Conservation (phyloP, 2,888 invertebrate genomes). For the Acheta domesticus region DNA sequence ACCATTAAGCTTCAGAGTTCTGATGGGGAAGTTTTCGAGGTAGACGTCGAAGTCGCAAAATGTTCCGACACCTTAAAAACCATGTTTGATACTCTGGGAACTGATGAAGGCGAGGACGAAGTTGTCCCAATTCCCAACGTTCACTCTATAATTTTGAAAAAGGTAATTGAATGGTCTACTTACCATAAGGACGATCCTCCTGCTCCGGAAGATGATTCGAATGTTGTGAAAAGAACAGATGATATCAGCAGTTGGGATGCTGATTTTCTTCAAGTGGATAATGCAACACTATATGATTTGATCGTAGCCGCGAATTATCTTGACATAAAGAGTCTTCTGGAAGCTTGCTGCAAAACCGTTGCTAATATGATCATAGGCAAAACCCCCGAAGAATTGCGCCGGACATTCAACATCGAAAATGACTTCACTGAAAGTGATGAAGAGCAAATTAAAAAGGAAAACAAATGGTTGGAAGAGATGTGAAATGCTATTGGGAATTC, state of each 20-base stretch:
- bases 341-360: slow-evolving; percentile 68
- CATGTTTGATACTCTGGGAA: slow-evolving; percentile 86
- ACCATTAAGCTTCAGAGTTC: slow-evolving; percentile 91
- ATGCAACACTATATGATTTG: slow-evolving; percentile 92
- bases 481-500: too few species aligned
- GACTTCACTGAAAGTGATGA: not conserved
- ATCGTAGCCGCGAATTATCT: slow-evolving; percentile 96
- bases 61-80: slow-evolving; percentile 98
- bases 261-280: slow-evolving; percentile 97
- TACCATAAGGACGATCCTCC: slow-evolving; percentile 95
- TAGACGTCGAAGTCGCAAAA: slow-evolving; percentile 95
- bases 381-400: not conserved
- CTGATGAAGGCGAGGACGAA: slow-evolving; percentile 91
- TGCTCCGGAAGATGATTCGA: slow-evolving; percentile 94
- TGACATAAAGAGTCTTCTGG: slow-evolving; percentile 90
- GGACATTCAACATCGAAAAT: not conserved
- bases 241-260: slow-evolving; percentile 99
- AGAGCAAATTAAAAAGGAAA: too few species aligned
- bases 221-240: slow-evolving; percentile 96
- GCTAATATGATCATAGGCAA: not conserved
- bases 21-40: slow-evolving; percentile 92
- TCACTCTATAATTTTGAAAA: slow-evolving; percentile 91
- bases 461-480: too few species aligned
- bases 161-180: slow-evolving; percentile 90
- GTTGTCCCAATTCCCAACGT: slow-evolving; percentile 96